These are phyloP conservation scores for Gila robusta DNA, from an alignment of 2,797 vertebrate species.

Conservation along the genomic window DNA sequence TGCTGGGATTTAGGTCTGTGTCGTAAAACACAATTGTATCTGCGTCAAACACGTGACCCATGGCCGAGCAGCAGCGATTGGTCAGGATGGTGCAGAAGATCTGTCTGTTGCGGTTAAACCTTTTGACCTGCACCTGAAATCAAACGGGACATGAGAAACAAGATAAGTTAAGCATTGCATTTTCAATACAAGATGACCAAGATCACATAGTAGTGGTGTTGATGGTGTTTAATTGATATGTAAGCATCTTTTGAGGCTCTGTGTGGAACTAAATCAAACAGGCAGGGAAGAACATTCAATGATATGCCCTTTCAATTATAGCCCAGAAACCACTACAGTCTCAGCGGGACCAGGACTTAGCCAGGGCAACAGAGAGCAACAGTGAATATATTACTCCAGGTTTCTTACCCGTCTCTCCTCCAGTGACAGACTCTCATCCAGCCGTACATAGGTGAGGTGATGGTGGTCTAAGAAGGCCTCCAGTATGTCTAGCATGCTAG, in stretches of 20 bases:
- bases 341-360: conserved; percentile 1
- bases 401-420: conserved; percentile 88
- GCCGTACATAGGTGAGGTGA: conserved; percentile 89
- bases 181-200: neutral
- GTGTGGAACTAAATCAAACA: conserved; percentile 60
- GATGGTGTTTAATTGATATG: neutral
- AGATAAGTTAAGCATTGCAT: neutral
- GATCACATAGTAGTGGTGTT: neutral
- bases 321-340: conserved; percentile 32
- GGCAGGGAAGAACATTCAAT: conserved; percentile 63
- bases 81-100: conserved; percentile 93
- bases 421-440: conserved; percentile 90
- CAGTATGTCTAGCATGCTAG: conserved; percentile 91
- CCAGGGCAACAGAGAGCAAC: conserved; percentile 54
- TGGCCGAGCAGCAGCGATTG: conserved; percentile 89
- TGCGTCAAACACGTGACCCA: conserved; percentile 88
- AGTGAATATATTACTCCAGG: conserved; percentile 5
- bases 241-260: conserved; percentile 60
- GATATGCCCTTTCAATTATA: conserved; percentile 60
- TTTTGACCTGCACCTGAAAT: conserved; percentile 87
- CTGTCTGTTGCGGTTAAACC: conserved; percentile 88
- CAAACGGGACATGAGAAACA: neutral
- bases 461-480: conserved; percentile 90
- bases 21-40: conserved; percentile 95
- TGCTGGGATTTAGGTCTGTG: conserved; percentile 93